Percentiles rank a stretch among this genome's conserved stretches.
Conservation (phyloP, 2,113 vertebrate genomes). For the Malurus alboscapulatus region DNA sequence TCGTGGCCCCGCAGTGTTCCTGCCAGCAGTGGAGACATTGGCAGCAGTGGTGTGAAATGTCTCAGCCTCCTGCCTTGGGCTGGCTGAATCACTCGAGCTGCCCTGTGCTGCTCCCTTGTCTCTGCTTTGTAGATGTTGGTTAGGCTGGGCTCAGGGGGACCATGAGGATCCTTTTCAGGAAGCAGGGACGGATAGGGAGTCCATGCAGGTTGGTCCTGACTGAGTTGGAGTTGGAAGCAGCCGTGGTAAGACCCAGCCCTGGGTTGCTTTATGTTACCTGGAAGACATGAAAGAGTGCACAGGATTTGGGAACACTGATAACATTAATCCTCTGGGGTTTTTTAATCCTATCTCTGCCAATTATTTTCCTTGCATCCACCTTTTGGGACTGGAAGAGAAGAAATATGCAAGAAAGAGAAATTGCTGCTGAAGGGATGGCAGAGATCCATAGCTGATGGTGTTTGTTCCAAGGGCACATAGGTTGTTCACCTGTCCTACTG, state of each 20-base stretch:
- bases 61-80: not conserved
- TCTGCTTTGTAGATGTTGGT: not conserved
- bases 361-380: not conserved
- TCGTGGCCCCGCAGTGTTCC: not conserved
- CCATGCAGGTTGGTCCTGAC: not conserved
- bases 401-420: not conserved
- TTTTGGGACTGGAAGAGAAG: not conserved
- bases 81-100: not conserved
- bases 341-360: not conserved
- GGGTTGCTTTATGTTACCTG: not conserved
- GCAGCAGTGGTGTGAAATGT: not conserved
- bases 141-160: not conserved
- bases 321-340: not conserved
- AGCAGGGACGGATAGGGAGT: not conserved
- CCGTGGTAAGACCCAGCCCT: accelerated
- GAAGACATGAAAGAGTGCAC: not conserved
- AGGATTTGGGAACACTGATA: not conserved
- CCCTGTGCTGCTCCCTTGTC: not conserved
- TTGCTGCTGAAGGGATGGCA: not conserved
- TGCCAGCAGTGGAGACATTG: not conserved
- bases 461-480: not conserved
- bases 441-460: not conserved
- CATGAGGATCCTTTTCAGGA: not conserved
- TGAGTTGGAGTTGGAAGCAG: not conserved
- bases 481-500: not conserved